Conservation (phyloP, 2,113 vertebrate genomes). For the Rhegmatorhina hoffmannsi region DNA sequence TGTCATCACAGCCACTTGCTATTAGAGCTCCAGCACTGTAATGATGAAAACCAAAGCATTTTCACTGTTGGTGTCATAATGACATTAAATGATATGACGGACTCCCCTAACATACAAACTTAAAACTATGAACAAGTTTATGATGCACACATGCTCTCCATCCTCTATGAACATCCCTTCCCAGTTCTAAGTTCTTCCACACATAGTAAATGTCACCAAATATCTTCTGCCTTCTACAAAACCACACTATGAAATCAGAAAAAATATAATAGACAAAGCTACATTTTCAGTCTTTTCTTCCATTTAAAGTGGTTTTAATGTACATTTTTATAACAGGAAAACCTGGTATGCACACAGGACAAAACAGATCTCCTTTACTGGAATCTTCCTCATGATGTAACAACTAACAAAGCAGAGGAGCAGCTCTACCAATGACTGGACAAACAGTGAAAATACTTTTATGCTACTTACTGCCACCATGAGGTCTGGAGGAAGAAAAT, state of each 20-base stretch:
- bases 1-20: neutral
- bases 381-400: neutral
- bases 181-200: neutral
- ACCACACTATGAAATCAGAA: neutral
- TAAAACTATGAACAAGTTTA: neutral
- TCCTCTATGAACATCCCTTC: neutral
- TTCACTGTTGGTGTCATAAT: neutral
- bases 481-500: neutral
- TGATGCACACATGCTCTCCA: neutral
- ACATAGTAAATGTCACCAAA: neutral
- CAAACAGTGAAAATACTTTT: neutral
- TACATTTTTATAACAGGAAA: neutral
- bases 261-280: neutral
- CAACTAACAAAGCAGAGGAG: neutral
- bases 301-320: neutral
- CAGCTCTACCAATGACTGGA: neutral
- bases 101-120: neutral
- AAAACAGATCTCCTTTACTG: neutral
- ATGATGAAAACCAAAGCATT: neutral
- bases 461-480: neutral
- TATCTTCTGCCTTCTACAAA: neutral
- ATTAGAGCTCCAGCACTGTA: neutral
- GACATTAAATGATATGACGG: neutral
- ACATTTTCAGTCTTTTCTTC: neutral
- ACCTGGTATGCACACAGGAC: neutral